Evolutionary conservation across 2,113 vertebrate species (phyloP), one percentile per base, ranked within the genome.

Genomic region (Apteryx owenii): DNA sequence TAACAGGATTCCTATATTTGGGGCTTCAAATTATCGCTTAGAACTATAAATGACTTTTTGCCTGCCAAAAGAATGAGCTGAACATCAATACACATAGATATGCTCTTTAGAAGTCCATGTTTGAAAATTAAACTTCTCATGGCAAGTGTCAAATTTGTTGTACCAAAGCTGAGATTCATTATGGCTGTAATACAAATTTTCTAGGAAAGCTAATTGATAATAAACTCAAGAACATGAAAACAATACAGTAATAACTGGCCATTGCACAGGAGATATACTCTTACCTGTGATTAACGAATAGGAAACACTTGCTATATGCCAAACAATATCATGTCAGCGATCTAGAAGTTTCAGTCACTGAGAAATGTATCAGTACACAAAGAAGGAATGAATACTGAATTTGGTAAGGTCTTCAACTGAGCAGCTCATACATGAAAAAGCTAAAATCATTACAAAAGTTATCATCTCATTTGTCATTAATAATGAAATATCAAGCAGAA

Each of bases 11-110:
- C 38, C 68, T 91, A 23, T 42, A 69, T 10, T 76, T 79, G 76
- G 44, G 53, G 85, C 89, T 85, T 62, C 50, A 66, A 75, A 62
- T 95, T 91, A 61, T 40, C 68, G 53, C 38, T 81, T 28, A 61
- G 54, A 91, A 81, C 75, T 90, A 72, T 61, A 80, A 91, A 90
- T 62, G 36, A 82, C 31, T 19, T 65, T 70, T 89, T 91, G 46
- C 36, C 66, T 91, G 85, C 29, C 78, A 94, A 94, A 95, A 85
- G 91, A 87, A 80, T 83, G 64, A 89, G 58, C 46, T 81, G 40
- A 83, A 61, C 4, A 5, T 36, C 13, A 56, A 31, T 56, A 56
- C 25, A 72, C 25, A 51, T 36, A 51, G n/a, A 72, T 48, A 51
- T 38, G 23, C 23, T n/a, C 16, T 72, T 51, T 28, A 26, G 33